Evolutionary conservation across 2,113 vertebrate species (phyloP).

Genomic region (Salvator merianae): DNA sequence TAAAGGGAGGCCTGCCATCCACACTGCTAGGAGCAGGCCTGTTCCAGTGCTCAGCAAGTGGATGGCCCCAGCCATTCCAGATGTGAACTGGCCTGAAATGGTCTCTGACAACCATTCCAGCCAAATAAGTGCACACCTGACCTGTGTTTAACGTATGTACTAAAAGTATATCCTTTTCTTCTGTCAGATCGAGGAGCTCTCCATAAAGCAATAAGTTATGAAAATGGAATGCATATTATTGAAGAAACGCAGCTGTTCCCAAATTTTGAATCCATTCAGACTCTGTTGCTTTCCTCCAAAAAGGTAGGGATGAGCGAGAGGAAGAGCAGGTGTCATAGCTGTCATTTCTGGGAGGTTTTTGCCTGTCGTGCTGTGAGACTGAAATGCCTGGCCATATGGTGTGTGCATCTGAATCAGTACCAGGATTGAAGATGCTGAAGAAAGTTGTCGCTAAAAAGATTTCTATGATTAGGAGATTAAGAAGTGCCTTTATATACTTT

Average conservation of each 20-base stretch:
- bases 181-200: conserved; percentile 87
- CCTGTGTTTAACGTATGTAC: background rate
- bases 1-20: no score
- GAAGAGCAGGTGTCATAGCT: background rate
- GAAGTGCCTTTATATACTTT: background rate
- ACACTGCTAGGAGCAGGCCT: no score
- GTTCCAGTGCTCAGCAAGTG: no score
- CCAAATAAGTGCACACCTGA: no score
- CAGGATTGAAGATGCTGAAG: background rate
- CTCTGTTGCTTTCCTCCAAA: conserved; percentile 85
- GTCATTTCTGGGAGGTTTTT: background rate
- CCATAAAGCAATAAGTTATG: conserved; percentile 89
- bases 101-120: no score
- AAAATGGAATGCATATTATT: conserved; percentile 84
- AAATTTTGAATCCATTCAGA: conserved; percentile 84
- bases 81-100: no score
- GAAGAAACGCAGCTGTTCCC: conserved; percentile 92
- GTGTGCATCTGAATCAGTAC: background rate
- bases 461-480: background rate
- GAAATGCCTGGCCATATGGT: rapidly evolving
- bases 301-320: conserved; percentile 70
- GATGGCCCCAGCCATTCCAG: no score
- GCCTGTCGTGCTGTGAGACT: rapidly evolving
- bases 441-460: background rate
- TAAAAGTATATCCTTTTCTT: conserved; percentile 2